These are phyloP conservation scores for Eciton burchellii DNA, from an alignment of 1,140 invertebrate genomes.

Conservation along the genomic window DNA sequence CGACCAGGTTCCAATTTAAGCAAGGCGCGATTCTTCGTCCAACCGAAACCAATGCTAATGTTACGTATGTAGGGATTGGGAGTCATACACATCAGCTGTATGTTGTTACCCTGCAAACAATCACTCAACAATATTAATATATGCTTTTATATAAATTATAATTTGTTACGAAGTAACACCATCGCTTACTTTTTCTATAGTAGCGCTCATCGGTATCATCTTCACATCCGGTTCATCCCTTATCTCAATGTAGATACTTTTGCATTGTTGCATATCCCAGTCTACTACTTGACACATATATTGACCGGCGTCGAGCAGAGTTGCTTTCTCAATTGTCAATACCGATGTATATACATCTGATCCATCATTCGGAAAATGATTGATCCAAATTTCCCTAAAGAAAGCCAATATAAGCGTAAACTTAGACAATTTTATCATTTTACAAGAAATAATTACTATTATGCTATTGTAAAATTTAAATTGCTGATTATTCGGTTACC, in stretches of 20 bases:
- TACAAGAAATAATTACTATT: not conserved
- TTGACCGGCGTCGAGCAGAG: constrained; percentile 89
- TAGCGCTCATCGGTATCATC: constrained; percentile 90
- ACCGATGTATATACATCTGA: constrained; percentile 89
- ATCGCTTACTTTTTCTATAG: constrained; percentile 88
- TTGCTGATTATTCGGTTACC: constrained; percentile 85
- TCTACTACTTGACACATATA: constrained; percentile 92
- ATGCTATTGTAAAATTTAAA: not conserved
- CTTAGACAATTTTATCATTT: not conserved
- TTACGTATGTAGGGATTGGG: constrained; percentile 82
- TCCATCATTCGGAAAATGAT: constrained; percentile 86
- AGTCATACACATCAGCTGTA: constrained; percentile 82
- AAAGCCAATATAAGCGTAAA: not conserved
- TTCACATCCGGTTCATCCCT: constrained; percentile 89
- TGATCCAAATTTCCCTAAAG: constrained; percentile 84
- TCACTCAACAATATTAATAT: not conserved
- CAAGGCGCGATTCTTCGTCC: constrained; percentile 91
- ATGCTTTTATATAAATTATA: not conserved
- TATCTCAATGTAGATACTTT: constrained; percentile 89
- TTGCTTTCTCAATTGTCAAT: constrained; percentile 89
- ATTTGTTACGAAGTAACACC: not conserved
- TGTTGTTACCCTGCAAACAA: constrained; percentile 77
- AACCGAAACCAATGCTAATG: constrained; percentile 90
- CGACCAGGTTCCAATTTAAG: constrained; percentile 89
- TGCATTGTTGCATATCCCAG: constrained; percentile 90